phyloP scores from a whole-genome alignment of 2,888 invertebrate genomes.

The Phoenoteleia sp. region DNA sequence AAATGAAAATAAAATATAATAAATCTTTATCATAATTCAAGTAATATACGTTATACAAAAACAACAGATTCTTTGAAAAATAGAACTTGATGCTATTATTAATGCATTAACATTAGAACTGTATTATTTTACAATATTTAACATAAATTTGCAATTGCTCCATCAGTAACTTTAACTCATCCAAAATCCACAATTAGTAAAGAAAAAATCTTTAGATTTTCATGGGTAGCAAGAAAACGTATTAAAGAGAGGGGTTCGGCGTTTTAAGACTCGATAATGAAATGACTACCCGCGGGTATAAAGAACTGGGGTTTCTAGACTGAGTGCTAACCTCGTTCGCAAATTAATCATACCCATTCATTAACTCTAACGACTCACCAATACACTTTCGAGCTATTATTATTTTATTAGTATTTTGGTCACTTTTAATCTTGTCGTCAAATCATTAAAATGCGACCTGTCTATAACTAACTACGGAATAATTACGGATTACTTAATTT shows the following conservation, averaged over 20 bases:
- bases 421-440: neutral
- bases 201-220: neutral
- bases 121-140: too few species aligned
- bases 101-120: too few species aligned
- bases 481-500: neutral
- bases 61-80: too few species aligned
- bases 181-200: slow-evolving; percentile 14
- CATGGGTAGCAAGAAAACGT: neutral
- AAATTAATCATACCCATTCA: slow-evolving; percentile 85
- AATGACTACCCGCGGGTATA: slow-evolving; percentile 82
- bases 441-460: neutral
- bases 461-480: neutral
- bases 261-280: slow-evolving; percentile 82
- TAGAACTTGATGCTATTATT: too few species aligned
- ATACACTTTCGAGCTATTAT: slow-evolving; percentile 34
- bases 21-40: too few species aligned
- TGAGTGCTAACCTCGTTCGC: slow-evolving; percentile 83
- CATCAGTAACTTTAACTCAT: too few species aligned
- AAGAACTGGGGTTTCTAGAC: slow-evolving; percentile 72
- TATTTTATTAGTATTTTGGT: neutral
- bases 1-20: too few species aligned
- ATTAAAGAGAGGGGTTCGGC: slow-evolving; percentile 52
- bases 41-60: too few species aligned
- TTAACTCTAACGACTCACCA: slow-evolving; percentile 83
- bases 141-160: too few species aligned